Percentiles rank a stretch among this genome's conserved stretches.
Conservation (phyloP, 1,140 invertebrate genomes). For the Argopecten irradians region DNA sequence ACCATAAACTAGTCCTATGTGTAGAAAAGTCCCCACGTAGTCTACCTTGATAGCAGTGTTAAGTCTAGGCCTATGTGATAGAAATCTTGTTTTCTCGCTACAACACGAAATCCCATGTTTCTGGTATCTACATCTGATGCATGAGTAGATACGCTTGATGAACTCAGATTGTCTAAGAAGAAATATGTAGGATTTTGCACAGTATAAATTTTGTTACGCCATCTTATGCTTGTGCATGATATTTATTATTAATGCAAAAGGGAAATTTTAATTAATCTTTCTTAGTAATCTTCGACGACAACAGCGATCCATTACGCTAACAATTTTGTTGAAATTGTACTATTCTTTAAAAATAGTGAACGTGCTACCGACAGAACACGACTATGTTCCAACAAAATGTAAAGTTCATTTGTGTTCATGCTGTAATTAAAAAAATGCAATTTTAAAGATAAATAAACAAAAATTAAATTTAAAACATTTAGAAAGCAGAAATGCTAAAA, state of each 20-base stretch:
- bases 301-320: not conserved
- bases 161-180: not conserved
- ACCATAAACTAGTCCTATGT: no score
- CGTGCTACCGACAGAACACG: no score
- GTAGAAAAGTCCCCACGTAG: no score
- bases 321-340: no score
- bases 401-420: no score
- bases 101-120: not conserved
- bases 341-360: no score
- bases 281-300: not conserved
- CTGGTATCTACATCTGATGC: not conserved
- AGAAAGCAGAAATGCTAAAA: no score
- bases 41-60: no score
- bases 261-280: not conserved
- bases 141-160: not conserved
- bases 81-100: not conserved
- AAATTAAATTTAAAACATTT: no score
- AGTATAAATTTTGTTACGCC: not conserved
- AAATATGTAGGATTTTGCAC: not conserved
- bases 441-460: no score
- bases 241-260: not conserved
- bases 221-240: not conserved
- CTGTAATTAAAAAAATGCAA: no score
- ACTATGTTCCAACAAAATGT: no score
- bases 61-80: not conserved